Evolutionary conservation across 2,113 vertebrate genomes (phyloP).

Genomic region (Talpa occidentalis): DNA sequence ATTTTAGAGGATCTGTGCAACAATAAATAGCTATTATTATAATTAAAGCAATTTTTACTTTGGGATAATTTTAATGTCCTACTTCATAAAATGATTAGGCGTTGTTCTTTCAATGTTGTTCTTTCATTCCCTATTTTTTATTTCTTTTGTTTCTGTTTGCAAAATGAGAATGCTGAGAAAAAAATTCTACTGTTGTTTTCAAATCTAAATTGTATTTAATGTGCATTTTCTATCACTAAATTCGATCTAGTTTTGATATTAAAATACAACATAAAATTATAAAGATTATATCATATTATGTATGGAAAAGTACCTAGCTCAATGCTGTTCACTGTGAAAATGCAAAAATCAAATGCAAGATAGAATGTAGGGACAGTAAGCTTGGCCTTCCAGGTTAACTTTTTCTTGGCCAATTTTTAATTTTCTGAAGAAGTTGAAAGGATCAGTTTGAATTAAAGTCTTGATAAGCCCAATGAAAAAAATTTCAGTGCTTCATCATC

Average conservation of each 20-base stretch:
- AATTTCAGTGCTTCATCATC: not conserved
- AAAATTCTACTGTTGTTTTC: not conserved
- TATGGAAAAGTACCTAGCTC: not conserved
- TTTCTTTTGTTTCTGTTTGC: not conserved
- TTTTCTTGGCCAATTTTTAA: not conserved
- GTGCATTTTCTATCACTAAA: not conserved
- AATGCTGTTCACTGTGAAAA: not conserved
- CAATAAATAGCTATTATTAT: not conserved
- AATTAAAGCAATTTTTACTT: not conserved
- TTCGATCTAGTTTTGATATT: not conserved
- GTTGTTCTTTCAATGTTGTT: not conserved
- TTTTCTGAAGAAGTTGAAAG: not conserved
- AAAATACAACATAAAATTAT: not conserved
- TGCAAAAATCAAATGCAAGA: not conserved
- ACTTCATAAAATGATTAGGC: not conserved
- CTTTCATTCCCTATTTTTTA: not conserved
- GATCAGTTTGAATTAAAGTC: not conserved
- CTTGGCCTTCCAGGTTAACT: not conserved
- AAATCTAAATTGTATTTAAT: not conserved
- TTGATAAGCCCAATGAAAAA: not conserved
- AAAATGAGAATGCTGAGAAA: not conserved
- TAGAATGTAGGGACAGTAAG: fast-evolving
- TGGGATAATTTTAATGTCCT: not conserved
- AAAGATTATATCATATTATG: not conserved
- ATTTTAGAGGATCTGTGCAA: not conserved